Percentiles rank a stretch among this genome's conserved stretches.
These are phyloP conservation scores for Erythrolamprus reginae DNA, from an alignment of 2,113 vertebrate species.

Conservation along the genomic window DNA sequence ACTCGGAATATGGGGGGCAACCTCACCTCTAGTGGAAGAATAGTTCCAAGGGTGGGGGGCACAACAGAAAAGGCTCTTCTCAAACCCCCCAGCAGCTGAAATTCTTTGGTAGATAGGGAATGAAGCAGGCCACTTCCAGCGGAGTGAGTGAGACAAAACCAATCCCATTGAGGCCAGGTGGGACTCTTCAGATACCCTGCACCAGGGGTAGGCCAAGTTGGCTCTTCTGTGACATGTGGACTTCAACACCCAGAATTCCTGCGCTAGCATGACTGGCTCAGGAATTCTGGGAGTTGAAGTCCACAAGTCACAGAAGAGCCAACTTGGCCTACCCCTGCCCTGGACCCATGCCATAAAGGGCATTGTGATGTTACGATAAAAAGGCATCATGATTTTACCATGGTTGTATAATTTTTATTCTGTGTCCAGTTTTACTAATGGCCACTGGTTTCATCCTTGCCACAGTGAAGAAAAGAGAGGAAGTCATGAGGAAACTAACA, in stretches of 20 bases:
- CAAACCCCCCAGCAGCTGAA: background rate
- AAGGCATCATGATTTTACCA: background rate
- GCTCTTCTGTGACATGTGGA: too few species aligned
- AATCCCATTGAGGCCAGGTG: background rate
- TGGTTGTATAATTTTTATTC: background rate
- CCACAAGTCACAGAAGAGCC: too few species aligned
- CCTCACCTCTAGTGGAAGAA: background rate
- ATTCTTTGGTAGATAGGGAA: background rate
- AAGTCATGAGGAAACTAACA: conserved; percentile 19
- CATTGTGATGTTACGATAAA: background rate
- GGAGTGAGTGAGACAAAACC: background rate
- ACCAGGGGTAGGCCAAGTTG: too few species aligned
- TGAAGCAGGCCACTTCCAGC: background rate
- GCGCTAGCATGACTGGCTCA: too few species aligned
- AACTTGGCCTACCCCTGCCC: too few species aligned
- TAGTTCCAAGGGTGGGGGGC: background rate
- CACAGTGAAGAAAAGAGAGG: background rate
- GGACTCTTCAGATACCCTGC: background rate
- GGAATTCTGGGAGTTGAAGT: too few species aligned
- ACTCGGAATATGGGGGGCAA: background rate
- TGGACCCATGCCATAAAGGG: background rate
- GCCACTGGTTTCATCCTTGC: background rate
- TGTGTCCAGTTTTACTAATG: background rate
- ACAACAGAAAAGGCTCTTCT: background rate
- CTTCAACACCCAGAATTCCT: too few species aligned